Conservation (phyloP, 2,888 invertebrate genomes). For the Trypoxylon attenuatum region DNA sequence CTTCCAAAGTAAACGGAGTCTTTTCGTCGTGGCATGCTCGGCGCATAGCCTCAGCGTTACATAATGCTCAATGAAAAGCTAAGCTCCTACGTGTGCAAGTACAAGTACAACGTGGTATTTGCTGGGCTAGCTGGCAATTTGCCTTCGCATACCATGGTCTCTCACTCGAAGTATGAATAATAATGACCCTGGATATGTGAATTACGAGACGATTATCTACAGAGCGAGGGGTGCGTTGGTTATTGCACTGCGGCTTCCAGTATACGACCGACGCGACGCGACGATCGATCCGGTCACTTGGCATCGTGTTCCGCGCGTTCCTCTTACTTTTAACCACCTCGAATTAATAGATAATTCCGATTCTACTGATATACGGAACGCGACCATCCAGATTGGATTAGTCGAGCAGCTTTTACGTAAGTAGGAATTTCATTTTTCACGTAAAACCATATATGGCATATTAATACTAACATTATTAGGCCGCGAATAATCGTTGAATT, state of each 20-base stretch:
- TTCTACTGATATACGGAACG: too few species aligned
- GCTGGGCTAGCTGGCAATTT: constrained; percentile 50
- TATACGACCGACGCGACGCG: too few species aligned
- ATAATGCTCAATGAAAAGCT: constrained; percentile 52
- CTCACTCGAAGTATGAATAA: constrained; percentile 55
- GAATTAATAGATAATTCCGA: too few species aligned
- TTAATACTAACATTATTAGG: too few species aligned
- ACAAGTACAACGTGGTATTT: constrained; percentile 37
- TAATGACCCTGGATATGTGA: constrained; percentile 55
- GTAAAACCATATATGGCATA: too few species aligned
- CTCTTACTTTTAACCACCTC: constrained; percentile 24
- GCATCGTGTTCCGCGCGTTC: constrained; percentile 23
- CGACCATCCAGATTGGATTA: too few species aligned
- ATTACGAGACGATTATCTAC: constrained; percentile 57
- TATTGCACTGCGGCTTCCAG: constrained; percentile 40
- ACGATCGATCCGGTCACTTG: constrained; percentile 41
- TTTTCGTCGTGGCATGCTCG: constrained; percentile 27
- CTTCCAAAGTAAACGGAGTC: constrained; percentile 44
- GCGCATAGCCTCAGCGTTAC: constrained; percentile 31
- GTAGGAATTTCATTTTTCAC: too few species aligned
- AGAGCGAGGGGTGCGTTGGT: constrained; percentile 33
- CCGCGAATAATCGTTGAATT: too few species aligned
- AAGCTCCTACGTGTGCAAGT: constrained; percentile 38
- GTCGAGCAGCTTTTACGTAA: too few species aligned
- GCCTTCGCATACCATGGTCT: constrained; percentile 50